Percentiles rank a stretch among this genome's conserved stretches.
Evolutionary conservation across 2,797 vertebrate species (phyloP).

Genomic region (Syndactyla subalaris): DNA sequence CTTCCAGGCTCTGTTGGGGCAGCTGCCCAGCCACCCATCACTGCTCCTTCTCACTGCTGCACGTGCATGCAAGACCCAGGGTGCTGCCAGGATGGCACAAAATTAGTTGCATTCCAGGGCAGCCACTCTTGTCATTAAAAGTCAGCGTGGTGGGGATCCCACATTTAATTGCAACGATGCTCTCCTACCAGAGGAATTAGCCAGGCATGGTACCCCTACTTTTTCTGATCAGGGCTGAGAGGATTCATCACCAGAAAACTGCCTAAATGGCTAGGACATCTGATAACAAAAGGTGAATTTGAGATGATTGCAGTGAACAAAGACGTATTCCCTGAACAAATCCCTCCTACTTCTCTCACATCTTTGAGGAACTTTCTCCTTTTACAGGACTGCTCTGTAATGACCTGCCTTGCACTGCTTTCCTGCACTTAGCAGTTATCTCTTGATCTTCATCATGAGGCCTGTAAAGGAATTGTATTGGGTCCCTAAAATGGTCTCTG

Average conservation of each 20-base stretch:
- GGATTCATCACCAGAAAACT: background rate
- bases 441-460: background rate
- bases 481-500: background rate
- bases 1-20: background rate
- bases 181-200: background rate
- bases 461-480: background rate
- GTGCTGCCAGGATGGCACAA: background rate
- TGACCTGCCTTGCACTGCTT: background rate
- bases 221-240: background rate
- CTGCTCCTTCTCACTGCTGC: background rate
- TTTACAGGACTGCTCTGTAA: background rate
- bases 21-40: background rate
- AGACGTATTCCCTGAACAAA: background rate
- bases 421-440: background rate
- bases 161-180: background rate
- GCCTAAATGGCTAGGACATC: background rate
- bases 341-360: background rate
- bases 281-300: background rate
- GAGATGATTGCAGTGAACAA: background rate
- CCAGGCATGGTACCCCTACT: background rate
- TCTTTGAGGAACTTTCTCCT: background rate
- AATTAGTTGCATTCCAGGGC: background rate
- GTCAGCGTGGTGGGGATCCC: background rate
- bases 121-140: background rate
- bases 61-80: background rate